Conservation (phyloP, 2,888 invertebrate genomes). For the Andricus curvator region DNA sequence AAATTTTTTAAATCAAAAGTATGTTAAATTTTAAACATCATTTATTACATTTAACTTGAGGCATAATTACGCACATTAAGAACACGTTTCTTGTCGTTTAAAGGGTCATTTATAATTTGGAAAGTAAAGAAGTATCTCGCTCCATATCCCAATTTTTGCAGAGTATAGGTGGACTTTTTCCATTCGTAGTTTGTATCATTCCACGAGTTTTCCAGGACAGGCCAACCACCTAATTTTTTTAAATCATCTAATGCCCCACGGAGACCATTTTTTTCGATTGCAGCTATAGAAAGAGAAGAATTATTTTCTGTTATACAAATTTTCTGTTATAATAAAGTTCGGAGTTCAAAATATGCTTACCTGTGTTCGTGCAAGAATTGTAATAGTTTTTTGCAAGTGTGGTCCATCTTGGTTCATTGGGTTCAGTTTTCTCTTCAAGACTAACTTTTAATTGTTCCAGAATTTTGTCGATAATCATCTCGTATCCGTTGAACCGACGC, state of each 20-base stretch:
- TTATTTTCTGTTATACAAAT: no score
- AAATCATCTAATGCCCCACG: constrained; percentile 86
- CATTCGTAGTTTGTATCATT: constrained; percentile 86
- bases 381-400: no score
- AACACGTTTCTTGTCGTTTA: constrained; percentile 92
- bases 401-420: no score
- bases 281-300: no score
- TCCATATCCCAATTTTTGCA: constrained; percentile 89
- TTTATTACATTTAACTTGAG: not conserved
- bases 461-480: no score
- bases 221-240: constrained; percentile 51
- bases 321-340: no score
- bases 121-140: constrained; percentile 95
- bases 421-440: no score
- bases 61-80: constrained; percentile 83
- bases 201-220: constrained; percentile 80
- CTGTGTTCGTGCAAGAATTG: no score
- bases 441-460: no score
- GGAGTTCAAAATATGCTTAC: no score
- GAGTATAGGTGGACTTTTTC: constrained; percentile 90
- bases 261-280: constrained; percentile 87
- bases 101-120: constrained; percentile 92
- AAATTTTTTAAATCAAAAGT: not conserved
- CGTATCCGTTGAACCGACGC: constrained; percentile 68
- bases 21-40: not conserved